Conservation (phyloP, 1,140 invertebrate genomes). For the Nomia melanderi region DNA sequence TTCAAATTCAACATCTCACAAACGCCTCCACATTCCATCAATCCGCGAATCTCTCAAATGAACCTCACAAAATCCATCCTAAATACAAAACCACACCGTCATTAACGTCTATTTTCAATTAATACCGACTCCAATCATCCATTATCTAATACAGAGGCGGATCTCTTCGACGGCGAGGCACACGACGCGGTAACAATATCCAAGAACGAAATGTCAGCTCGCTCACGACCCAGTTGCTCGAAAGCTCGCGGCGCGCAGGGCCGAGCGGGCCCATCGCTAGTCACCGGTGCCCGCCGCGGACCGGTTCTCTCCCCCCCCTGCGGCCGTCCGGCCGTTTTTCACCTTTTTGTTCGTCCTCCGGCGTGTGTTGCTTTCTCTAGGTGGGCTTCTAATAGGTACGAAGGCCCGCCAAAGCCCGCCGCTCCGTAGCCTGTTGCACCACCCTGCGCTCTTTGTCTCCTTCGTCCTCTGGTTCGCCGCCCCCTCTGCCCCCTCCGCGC, state of each 20-base stretch:
- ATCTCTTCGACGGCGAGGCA: no score
- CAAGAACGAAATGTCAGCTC: not conserved
- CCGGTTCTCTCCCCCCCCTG: constrained; percentile 46
- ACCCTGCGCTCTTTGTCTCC: constrained; percentile 1
- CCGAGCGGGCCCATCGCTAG: constrained; percentile 26
- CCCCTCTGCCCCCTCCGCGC: constrained; percentile 32
- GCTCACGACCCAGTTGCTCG: constrained; percentile 11
- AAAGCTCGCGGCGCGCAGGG: constrained; percentile 38
- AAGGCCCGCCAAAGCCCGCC: constrained; percentile 57
- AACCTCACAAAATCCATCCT: no score
- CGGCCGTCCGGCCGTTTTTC: constrained; percentile 26
- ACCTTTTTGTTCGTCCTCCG: constrained; percentile 52
- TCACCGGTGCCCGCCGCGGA: constrained; percentile 34
- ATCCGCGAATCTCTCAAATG: no score
- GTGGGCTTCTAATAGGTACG: constrained; percentile 62
- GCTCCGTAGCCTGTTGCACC: constrained; percentile 29
- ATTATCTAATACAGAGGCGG: no score
- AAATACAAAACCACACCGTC: no score
- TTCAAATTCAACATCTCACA: no score
- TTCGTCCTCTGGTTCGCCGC: not conserved
- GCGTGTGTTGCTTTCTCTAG: constrained; percentile 67
- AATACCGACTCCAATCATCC: no score
- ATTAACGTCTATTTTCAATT: no score
- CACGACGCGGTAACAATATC: no score
- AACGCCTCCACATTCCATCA: no score